Base-by-base conservation (phyloP, 2,888 invertebrate genomes). In the Idaea biselata region DNA sequence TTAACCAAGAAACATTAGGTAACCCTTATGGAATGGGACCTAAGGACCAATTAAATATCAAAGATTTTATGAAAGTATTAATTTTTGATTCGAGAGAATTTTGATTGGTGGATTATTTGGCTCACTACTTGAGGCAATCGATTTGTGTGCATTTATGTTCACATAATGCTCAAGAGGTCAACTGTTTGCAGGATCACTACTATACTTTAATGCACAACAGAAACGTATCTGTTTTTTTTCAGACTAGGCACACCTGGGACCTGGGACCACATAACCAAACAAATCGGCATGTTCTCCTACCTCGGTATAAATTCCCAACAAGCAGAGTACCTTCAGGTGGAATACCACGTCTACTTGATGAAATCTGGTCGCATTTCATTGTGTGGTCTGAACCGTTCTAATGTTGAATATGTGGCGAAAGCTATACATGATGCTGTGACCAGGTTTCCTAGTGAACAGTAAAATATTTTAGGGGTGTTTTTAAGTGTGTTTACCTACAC, bases 271-370 rank as follows among this genome's bases (percentile, higher is more conserved):
- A n/a, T 56, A n/a, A 56, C 56, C 16, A n/a, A 56, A 18, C 56
- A 56, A 56, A 56, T 56, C 18, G 56, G 56, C 18, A 56, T 56
- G 56, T 56, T 56, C 56, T 56, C 18, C 18, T 56, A 56, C 56
- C 8, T 16, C n/a, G 56, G 56, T n/a, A 14, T 56, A 44, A 44
- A 44, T 11, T 6, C 44, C 7, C 44, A 44, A 44, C 44, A 44
- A 44, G 44, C 44, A 14, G 44, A 44, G 44, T 44, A 7, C 44
- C 44, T 44, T 44, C 14, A 3, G 44, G 14, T 14, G 6, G 44
- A 44, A 7, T 11, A 44, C 44, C 44, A 44, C 44, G 14, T 44
- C 44, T 44, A 44, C 44, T 14, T 44, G 11, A 44, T 44, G 44
- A 44, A 44, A 1, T 44, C 44, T 44, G 44, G 44, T 8, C 44